Evolutionary conservation across 2,113 vertebrate genomes (phyloP).

Genomic region (Mionectes macconnelli): DNA sequence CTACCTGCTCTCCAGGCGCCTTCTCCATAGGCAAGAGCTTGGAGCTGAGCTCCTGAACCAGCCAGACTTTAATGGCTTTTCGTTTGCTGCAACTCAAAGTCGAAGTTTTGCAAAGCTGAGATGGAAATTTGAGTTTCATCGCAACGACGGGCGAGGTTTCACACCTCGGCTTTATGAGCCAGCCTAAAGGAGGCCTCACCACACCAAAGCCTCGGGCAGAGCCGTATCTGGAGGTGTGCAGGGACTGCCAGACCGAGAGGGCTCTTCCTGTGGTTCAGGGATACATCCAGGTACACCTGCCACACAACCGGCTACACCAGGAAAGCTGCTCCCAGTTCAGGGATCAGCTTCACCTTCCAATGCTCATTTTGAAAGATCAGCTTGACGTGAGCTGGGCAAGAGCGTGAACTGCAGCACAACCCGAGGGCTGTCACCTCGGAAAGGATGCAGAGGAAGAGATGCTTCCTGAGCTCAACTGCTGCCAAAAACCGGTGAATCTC

Average conservation of each 20-base stretch:
- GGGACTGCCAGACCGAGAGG: not conserved
- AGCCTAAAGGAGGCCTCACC: not conserved
- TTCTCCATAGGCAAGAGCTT: not conserved
- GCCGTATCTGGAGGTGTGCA: not conserved
- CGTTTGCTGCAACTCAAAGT: not conserved
- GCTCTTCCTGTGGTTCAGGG: not conserved
- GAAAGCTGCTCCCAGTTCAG: not conserved
- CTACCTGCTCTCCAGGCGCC: not conserved
- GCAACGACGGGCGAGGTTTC: not conserved
- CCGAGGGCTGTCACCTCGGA: not conserved
- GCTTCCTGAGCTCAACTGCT: constrained; percentile 8
- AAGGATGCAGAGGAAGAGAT: not conserved
- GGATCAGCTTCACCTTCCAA: not conserved
- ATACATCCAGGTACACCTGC: not conserved
- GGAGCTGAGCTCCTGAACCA: not conserved
- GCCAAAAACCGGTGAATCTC: not conserved
- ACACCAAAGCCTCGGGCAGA: not conserved
- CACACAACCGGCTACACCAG: not conserved
- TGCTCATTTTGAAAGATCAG: not conserved
- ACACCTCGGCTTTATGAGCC: not conserved
- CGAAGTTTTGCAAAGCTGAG: not conserved
- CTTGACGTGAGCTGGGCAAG: not conserved
- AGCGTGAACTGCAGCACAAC: not conserved
- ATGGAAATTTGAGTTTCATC: not conserved
- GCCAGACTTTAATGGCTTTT: not conserved